Evolutionary conservation across 2,888 invertebrate species (phyloP), one percentile per base, ranked within the genome.

Genomic region (Strigamia crassipes): DNA sequence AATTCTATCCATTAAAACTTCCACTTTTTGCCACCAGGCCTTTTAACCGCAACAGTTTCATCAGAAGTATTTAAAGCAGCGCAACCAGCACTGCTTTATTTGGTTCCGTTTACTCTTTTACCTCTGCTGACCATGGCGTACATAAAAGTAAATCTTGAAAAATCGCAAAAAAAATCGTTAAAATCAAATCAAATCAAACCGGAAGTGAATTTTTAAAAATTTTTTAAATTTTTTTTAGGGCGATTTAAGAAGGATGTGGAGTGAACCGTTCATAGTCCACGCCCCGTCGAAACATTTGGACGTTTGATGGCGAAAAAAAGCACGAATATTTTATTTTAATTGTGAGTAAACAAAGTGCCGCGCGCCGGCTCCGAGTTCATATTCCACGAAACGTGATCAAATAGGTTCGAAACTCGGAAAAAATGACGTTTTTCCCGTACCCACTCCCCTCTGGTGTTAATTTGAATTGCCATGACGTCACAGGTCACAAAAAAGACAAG

Each of bases 61-160:
- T 96, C 97, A 79, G 98, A 98, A 91, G 93, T 98, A 87, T 98
- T 98, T 91, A 96, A 96, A 91, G 97, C 97, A 85, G 97, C 98
- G 84, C 98, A 98, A 89, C 98, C 98, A 84, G 98, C 98, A 85
- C 92, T 98, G 86, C 92, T 98, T 83, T 98, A 98, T 91, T 92
- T 98, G 87, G 98, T 98, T 88, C 98, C 98, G 87, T 98, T 98
- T 90, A 98, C 97, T 87, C 91, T 98, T 88, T 91, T 98, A 89
- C 98, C 98, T 85, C 91, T 98, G 85, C 92, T 98, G 86, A 95
- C 97, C 85, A 98, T 98, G 97, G 98, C 98, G 85, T 98, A 98
- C 89, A 91, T 98, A 85, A 97, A 97, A 93, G 97, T n/a, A n/a
- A n/a, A n/a, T n/a, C n/a, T n/a, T n/a, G n/a, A n/a, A n/a, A n/a